Evolutionary conservation across 2,797 vertebrate species (phyloP).

Genomic region (Morelia viridis): DNA sequence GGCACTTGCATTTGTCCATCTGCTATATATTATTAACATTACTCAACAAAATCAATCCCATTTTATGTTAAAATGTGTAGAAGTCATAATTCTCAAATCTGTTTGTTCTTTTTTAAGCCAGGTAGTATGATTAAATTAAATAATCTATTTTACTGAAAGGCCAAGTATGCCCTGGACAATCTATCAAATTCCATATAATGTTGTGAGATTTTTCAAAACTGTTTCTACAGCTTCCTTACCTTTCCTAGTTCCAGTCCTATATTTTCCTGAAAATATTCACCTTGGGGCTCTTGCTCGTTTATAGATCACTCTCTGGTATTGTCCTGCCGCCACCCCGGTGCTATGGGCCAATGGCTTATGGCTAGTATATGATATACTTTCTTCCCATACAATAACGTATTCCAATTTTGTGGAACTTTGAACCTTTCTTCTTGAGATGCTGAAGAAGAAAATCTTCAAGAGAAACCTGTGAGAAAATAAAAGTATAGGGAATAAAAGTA

Average conservation of each 20-base stretch:
- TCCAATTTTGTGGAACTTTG: background rate
- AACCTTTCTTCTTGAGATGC: background rate
- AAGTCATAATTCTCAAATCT: background rate
- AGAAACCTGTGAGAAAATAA: background rate
- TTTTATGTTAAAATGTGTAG: constrained; percentile 8
- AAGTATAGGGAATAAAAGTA: background rate
- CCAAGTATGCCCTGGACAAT: background rate
- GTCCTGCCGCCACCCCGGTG: background rate
- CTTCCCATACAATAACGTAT: background rate
- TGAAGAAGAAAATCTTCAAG: too few species aligned
- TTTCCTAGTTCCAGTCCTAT: background rate
- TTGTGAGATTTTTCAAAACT: constrained; percentile 10
- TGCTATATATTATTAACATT: constrained; percentile 5
- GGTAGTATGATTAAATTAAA: background rate
- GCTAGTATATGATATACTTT: background rate
- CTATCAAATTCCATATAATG: constrained; percentile 19
- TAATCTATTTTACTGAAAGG: background rate
- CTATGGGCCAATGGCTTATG: background rate
- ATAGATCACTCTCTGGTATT: background rate
- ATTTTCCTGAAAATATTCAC: background rate
- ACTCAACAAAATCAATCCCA: background rate
- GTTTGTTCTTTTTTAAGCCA: background rate
- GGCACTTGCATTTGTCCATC: background rate
- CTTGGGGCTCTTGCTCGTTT: background rate
- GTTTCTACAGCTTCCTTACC: background rate